Evolutionary conservation across 1,140 invertebrate genomes (phyloP), one percentile per base, ranked within the genome.

Genomic region (Drosophila lacteicornis): DNA sequence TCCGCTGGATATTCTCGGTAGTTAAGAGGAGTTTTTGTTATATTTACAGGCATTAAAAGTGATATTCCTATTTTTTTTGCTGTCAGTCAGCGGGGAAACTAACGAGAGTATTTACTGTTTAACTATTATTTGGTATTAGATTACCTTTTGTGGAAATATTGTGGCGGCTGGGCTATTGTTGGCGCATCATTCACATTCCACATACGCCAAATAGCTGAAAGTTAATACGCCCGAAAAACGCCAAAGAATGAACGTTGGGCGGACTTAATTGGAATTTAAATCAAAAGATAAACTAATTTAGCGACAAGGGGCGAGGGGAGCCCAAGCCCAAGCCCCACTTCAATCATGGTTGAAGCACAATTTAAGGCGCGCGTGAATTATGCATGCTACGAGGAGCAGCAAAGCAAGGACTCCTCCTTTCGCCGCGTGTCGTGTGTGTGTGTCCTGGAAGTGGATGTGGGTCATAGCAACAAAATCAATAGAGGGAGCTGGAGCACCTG

Each of bases 391-490:
- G 43, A 27, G 60, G 27, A 51, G 38, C 53, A 38, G 43, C n/a
- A n/a, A 69, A 30, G 33, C n/a, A 22, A 69, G 38, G 33, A 42
- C 25, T 17, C 25, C 13, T n/a, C 46, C 17, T 42, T 25, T 49
- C 33, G 1, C 9, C 33, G 12, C 19, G 19, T 30, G 42, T 30
- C 27, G 36, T 33, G 46, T 27, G 19, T 22, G 42, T 62, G 50
- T 49, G 55, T 66, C 45, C 51, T 19, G 66, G 62, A 87, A 79
- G 78, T 84, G 77, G 62, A 87, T 80, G 78, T 84, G 77, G 83
- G 84, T 87, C 84, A 87, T 56, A 74, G 61, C 33, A 70, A 65
- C 77, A 83, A 87, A 88, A 90, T 87, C 84, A 87, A 87, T 87
- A 80, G 58, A 65, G 43, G 45, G n/a, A 46, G 19, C 50, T 27